Conservation (phyloP, 1,140 invertebrate species). For the Melanaphis sacchari region DNA sequence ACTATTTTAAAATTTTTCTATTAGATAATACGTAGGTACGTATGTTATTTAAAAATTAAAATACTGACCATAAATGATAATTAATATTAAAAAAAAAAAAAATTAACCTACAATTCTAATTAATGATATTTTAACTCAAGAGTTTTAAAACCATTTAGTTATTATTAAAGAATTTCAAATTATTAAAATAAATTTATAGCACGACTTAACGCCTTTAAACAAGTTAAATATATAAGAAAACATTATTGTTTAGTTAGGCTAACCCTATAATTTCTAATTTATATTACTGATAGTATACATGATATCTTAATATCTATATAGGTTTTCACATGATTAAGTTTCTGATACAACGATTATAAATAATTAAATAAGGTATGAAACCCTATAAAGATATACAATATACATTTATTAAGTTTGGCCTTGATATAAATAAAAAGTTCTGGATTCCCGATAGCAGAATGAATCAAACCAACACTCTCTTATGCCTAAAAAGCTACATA, state of each 20-base stretch:
- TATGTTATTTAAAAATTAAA: background rate
- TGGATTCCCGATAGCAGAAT: background rate
- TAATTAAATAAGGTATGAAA: background rate
- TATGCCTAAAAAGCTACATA: background rate
- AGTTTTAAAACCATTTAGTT: too few species aligned
- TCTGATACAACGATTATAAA: background rate
- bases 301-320: background rate
- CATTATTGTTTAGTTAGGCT: background rate
- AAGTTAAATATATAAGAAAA: background rate
- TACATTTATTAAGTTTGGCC: background rate
- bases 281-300: background rate
- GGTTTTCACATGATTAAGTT: background rate
- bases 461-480: background rate
- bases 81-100: too few species aligned
- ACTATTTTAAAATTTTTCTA: too few species aligned
- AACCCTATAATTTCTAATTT: background rate
- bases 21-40: background rate
- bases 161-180: too few species aligned
- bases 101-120: too few species aligned
- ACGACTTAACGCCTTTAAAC: background rate
- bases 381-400: background rate
- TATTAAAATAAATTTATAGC: too few species aligned
- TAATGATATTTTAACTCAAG: too few species aligned
- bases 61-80: too few species aligned
- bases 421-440: background rate